Conservation (phyloP, 2,113 vertebrate genomes). For the Leiothrix lutea region DNA sequence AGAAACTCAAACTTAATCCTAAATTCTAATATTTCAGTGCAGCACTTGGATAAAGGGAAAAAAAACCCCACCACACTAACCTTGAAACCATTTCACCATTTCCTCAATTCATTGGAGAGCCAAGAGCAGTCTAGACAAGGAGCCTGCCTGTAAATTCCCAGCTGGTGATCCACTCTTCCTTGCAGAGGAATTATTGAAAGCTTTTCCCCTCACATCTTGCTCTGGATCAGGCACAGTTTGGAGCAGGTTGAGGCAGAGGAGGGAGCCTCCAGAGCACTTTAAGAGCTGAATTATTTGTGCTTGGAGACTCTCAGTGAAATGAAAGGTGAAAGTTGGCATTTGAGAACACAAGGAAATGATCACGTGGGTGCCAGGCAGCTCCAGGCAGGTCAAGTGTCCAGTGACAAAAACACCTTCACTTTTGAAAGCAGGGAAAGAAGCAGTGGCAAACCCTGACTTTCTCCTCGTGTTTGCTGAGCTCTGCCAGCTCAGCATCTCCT, state of each 20-base stretch:
- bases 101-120: background rate
- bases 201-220: background rate
- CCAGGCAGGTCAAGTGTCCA: background rate
- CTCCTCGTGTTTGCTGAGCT: background rate
- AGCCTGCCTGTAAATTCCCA: background rate
- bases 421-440: background rate
- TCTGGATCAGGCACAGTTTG: background rate
- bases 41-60: background rate
- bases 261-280: background rate
- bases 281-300: background rate
- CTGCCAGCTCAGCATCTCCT: background rate
- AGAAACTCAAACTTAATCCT: background rate
- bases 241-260: background rate
- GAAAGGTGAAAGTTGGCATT: background rate
- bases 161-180: background rate
- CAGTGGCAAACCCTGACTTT: background rate
- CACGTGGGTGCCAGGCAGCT: background rate
- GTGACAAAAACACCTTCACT: background rate
- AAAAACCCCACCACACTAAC: fast-evolving
- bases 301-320: background rate
- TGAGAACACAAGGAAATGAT: background rate
- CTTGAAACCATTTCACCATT: background rate
- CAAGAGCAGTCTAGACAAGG: background rate
- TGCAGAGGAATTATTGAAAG: background rate
- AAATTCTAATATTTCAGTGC: background rate